Conservation (phyloP, 2,888 invertebrate genomes). For the Carcina quercana region DNA sequence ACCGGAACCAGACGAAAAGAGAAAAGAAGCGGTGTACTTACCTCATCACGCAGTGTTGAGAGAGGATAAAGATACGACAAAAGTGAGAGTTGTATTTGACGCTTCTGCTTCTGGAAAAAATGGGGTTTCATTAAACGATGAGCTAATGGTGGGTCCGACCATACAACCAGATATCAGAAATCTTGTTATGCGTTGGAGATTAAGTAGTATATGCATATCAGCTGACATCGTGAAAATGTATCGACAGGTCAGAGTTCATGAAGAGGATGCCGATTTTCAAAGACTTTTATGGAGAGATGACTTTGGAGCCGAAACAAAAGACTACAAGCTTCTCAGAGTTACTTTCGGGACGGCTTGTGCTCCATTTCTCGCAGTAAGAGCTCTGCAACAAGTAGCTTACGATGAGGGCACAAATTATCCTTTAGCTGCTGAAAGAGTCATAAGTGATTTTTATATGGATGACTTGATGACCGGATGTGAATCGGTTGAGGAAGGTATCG, state of each 20-base stretch:
- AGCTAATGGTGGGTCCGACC: constrained; percentile 8
- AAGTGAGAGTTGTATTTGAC: constrained; percentile 18
- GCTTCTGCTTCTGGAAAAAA: constrained; percentile 8
- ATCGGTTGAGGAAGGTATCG: constrained; percentile 13
- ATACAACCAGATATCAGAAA: constrained; percentile 18
- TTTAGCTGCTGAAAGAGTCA: constrained; percentile 7
- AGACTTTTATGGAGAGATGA: constrained; percentile 13
- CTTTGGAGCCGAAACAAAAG: constrained; percentile 7
- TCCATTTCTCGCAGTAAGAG: constrained; percentile 12
- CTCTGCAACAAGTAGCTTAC: constrained; percentile 11
- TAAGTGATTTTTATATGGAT: constrained; percentile 14
- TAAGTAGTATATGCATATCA: constrained; percentile 14
- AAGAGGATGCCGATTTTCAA: constrained; percentile 15
- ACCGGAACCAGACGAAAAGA: neutral
- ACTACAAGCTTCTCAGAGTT: constrained; percentile 15
- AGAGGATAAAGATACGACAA: constrained; percentile 14
- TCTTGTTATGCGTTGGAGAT: constrained; percentile 16
- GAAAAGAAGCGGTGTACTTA: constrained; percentile 9
- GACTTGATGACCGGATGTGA: constrained; percentile 20
- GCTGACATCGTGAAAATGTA: constrained; percentile 26
- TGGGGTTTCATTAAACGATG: constrained; percentile 12
- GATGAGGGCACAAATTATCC: constrained; percentile 15
- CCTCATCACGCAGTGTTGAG: constrained; percentile 19
- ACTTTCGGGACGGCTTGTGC: constrained; percentile 16
- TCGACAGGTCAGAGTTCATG: constrained; percentile 16